These are phyloP conservation scores for Bibio marci DNA, from an alignment of 2,888 invertebrate species.

Conservation along the genomic window DNA sequence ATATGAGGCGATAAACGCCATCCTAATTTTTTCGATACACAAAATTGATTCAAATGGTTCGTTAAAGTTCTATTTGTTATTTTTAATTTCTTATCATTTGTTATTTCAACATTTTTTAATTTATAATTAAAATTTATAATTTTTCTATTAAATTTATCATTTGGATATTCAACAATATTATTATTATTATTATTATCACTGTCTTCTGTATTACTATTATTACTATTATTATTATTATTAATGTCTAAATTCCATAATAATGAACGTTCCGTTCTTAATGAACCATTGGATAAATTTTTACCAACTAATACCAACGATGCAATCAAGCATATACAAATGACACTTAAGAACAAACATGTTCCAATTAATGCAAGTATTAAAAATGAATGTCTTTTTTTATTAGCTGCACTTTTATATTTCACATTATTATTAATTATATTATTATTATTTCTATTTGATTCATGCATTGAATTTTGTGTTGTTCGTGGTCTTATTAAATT, in stretches of 20 bases:
- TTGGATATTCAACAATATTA: not conserved
- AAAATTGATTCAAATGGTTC: too few relatives aligned
- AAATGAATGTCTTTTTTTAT: constrained; percentile 16
- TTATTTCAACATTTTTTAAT: not conserved
- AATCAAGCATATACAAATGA: constrained; percentile 23
- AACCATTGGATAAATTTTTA: not conserved
- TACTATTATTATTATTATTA: not conserved
- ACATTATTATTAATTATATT: too few relatives aligned
- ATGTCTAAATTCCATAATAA: not conserved
- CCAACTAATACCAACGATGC: constrained; percentile 26
- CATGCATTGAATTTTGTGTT: too few relatives aligned
- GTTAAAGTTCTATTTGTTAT: not conserved
- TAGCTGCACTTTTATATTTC: too few relatives aligned
- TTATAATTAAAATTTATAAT: not conserved
- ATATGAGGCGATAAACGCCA: constrained; percentile 41
- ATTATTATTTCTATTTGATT: too few relatives aligned
- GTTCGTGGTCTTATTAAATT: not conserved
- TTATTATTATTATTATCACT: not conserved
- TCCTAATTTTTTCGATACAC: constrained; percentile 18
- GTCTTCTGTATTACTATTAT: not conserved
- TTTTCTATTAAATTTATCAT: not conserved
- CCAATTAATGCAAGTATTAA: constrained; percentile 23
- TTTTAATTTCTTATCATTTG: not conserved
- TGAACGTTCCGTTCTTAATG: not conserved
- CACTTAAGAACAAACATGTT: constrained; percentile 24